Evolutionary conservation across 2,113 vertebrate species (phyloP), one percentile per base, ranked within the genome.

Genomic region (Porphyrio hochstetteri): DNA sequence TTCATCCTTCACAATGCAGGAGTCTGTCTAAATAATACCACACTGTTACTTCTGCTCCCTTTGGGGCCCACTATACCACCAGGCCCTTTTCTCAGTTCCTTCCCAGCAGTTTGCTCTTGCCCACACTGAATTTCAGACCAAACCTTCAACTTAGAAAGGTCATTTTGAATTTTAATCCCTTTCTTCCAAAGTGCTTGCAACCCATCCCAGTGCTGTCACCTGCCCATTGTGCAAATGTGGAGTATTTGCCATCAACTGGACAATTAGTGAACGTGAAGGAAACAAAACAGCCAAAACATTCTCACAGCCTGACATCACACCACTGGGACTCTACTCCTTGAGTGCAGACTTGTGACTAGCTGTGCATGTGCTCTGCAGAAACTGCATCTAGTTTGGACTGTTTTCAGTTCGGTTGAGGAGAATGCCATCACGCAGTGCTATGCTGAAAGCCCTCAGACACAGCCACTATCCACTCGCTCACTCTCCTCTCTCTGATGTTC

Each of bases 381-480:
- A 91, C 71, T 91, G 46, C 15, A 78, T 35, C 81, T 59, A 90
- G 48, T 2, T 55, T 63, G 61, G 65, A 52, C 33, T 60, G n/a
- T 68, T 63, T 70, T 70, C 78, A 64, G 35, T 35, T 52, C 55
- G 35, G 44, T 6, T 91, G 48, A 95, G 33, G 38, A 68, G 60
- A 63, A 74, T 7, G 20, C 27, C 36, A 42, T 36, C 53, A 29
- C 2, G 9, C 1, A 74, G n/a, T 20, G 29, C 57, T 68, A 38
- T 20, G 61, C 61, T 60, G 33, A 90, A 87, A 88, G 71, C 44
- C 42, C 9, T 15, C 46, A 91, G 74, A 69, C 16, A 70, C 28
- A 65, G 55, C 5, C 50, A 69, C 59, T 35, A 52, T 40, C 44
- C 74, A 35, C 29, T n/a, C 0, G 0, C 23, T 59, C 1, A 0